These are phyloP conservation scores for Cryptocheilus praepositus DNA, from an alignment of 2,888 invertebrate species.

Conservation along the genomic window DNA sequence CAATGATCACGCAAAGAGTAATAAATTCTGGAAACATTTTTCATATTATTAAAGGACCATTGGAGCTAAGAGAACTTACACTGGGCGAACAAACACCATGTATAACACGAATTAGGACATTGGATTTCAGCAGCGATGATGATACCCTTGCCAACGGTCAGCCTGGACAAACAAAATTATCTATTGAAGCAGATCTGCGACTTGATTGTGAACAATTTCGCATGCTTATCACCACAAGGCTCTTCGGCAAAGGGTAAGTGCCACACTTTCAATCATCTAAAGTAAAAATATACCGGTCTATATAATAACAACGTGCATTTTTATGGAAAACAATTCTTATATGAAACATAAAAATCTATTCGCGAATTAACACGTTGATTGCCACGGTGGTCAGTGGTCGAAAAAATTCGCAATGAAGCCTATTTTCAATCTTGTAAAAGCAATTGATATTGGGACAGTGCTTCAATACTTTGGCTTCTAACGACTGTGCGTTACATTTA, in stretches of 20 bases:
- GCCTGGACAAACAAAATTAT: conserved; percentile 68
- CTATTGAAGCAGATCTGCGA: conserved; percentile 75
- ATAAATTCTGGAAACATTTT: too few species aligned
- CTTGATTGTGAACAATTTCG: conserved; percentile 76
- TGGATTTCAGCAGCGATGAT: conserved; percentile 64
- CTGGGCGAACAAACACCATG: conserved; percentile 73
- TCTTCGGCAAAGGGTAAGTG: conserved; percentile 73
- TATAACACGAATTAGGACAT: conserved; percentile 67
- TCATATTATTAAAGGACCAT: conserved; percentile 67
- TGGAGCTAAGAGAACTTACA: conserved; percentile 75
- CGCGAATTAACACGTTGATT: too few species aligned
- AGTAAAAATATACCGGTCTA: conserved; percentile 4
- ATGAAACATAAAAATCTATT: too few species aligned
- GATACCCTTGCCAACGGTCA: conserved; percentile 48
- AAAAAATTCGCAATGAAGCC: too few species aligned
- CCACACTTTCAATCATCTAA: not conserved
- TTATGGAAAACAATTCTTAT: too few species aligned
- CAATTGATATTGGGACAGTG: too few species aligned
- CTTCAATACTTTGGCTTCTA: too few species aligned
- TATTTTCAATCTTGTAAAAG: too few species aligned
- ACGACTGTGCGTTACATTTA: too few species aligned
- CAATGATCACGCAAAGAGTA: too few species aligned
- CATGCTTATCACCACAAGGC: conserved; percentile 75
- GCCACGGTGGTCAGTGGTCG: too few species aligned
- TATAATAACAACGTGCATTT: too few species aligned